Conservation (phyloP, 1,140 invertebrate genomes). For the Littorina saxatilis region DNA sequence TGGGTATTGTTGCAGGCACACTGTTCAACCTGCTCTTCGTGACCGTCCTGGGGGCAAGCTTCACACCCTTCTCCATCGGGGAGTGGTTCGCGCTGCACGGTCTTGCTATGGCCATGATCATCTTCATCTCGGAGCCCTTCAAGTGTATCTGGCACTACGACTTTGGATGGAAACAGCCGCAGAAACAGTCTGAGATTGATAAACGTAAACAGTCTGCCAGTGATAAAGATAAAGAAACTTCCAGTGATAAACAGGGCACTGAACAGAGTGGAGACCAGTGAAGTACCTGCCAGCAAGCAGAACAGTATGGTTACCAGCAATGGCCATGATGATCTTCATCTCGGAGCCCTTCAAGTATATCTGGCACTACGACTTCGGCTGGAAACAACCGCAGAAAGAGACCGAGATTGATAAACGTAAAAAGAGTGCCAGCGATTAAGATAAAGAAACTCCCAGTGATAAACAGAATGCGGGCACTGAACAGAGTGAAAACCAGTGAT, state of each 20-base stretch:
- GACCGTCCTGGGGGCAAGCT: constrained; percentile 4
- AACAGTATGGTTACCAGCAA: no score
- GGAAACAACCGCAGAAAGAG: not conserved
- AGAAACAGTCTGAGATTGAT: not conserved
- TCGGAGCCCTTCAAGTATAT: constrained; percentile 12
- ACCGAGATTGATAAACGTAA: not conserved
- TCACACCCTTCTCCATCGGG: not conserved
- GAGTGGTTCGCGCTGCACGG: constrained; percentile 3
- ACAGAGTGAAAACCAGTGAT: no score
- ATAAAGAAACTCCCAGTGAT: no score
- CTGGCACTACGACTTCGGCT: constrained; percentile 12
- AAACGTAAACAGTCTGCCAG: no score
- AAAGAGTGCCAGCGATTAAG: no score
- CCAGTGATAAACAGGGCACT: no score
- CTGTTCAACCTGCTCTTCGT: not conserved
- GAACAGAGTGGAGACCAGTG: no score
- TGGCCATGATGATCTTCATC: not conserved
- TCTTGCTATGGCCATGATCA: not conserved
- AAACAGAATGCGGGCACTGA: no score
- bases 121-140: not conserved
- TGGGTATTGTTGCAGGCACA: not conserved
- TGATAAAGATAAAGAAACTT: no score
- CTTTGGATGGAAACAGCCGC: not conserved
- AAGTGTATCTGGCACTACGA: constrained; percentile 19
- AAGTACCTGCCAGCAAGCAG: no score